Conservation (phyloP, 2,888 invertebrate species). For the Rhingia campestris region DNA sequence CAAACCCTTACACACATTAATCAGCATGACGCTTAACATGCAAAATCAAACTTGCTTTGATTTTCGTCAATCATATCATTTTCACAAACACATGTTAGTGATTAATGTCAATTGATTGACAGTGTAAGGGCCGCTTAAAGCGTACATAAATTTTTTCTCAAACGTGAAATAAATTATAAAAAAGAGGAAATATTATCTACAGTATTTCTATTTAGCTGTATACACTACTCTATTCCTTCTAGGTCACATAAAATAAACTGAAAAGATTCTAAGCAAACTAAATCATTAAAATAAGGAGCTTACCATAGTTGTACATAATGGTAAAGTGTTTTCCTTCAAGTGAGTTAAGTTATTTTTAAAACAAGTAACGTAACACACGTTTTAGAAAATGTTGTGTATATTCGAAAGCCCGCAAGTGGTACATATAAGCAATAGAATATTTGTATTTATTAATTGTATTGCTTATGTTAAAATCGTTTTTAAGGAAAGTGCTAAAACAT, state of each 20-base stretch:
- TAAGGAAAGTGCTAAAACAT: not conserved
- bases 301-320: constrained; percentile 94
- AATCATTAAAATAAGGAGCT: constrained; percentile 81
- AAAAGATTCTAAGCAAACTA: constrained; percentile 57
- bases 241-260: constrained; percentile 5
- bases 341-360: constrained; percentile 55
- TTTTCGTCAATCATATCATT: too few species aligned
- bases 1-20: too few species aligned
- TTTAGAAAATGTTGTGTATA: constrained; percentile 36
- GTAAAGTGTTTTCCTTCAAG: constrained; percentile 90
- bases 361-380: constrained; percentile 36
- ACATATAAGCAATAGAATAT: constrained; percentile 63
- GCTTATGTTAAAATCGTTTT: not conserved
- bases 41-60: too few species aligned
- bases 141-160: constrained; percentile 37
- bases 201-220: constrained; percentile 33
- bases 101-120: too few species aligned
- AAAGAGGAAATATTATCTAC: constrained; percentile 32
- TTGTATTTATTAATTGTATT: constrained; percentile 43
- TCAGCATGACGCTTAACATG: too few species aligned
- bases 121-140: too few species aligned
- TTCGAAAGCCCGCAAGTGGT: constrained; percentile 38
- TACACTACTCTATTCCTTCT: constrained; percentile 53
- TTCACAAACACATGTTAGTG: too few species aligned
- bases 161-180: constrained; percentile 32